phyloP scores from a whole-genome alignment of 2,797 vertebrate species.

The Nannoperca australis region DNA sequence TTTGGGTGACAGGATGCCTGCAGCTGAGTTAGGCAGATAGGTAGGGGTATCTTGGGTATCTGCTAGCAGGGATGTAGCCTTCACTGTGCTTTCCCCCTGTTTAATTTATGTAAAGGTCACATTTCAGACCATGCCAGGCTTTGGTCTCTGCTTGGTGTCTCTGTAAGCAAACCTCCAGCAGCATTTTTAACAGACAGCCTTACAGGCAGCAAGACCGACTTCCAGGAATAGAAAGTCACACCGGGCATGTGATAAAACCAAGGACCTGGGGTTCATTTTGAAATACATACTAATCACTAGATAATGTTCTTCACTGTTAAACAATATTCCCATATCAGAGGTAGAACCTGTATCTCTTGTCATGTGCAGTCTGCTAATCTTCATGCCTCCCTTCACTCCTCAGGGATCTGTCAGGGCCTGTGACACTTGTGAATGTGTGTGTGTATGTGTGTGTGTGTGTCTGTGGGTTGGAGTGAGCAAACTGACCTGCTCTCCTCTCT shows the following conservation, averaged over 20 bases:
- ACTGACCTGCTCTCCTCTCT: slow-evolving; percentile 38
- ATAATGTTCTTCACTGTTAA: slow-evolving; percentile 67
- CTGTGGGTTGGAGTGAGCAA: slow-evolving; percentile 10
- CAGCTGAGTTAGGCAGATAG: slow-evolving; percentile 10
- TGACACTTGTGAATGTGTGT: slow-evolving; percentile 38
- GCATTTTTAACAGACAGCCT: slow-evolving; percentile 59
- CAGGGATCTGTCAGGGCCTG: slow-evolving; percentile 56
- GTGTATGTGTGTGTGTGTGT: slow-evolving; percentile 27
- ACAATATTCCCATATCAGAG: slow-evolving; percentile 69
- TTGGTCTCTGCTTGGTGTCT: slow-evolving; percentile 62
- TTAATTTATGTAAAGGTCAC: slow-evolving; percentile 75
- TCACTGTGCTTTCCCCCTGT: slow-evolving; percentile 34
- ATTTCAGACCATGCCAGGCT: slow-evolving; percentile 44
- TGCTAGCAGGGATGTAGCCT: slow-evolving; percentile 34
- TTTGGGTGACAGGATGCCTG: slow-evolving; percentile 3
- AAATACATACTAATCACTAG: slow-evolving; percentile 69
- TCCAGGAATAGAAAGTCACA: slow-evolving; percentile 61
- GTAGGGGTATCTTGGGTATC: slow-evolving; percentile 35
- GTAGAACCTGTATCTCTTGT: slow-evolving; percentile 53
- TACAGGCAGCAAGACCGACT: slow-evolving; percentile 59
- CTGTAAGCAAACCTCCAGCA: slow-evolving; percentile 59
- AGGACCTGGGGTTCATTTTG: slow-evolving; percentile 64
- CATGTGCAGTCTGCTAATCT: slow-evolving; percentile 66
- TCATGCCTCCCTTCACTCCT: slow-evolving; percentile 37
- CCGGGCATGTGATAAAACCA: slow-evolving; percentile 64